Evolutionary conservation across 2,888 invertebrate genomes (phyloP).

Genomic region (Dolichomitus sp.): DNA sequence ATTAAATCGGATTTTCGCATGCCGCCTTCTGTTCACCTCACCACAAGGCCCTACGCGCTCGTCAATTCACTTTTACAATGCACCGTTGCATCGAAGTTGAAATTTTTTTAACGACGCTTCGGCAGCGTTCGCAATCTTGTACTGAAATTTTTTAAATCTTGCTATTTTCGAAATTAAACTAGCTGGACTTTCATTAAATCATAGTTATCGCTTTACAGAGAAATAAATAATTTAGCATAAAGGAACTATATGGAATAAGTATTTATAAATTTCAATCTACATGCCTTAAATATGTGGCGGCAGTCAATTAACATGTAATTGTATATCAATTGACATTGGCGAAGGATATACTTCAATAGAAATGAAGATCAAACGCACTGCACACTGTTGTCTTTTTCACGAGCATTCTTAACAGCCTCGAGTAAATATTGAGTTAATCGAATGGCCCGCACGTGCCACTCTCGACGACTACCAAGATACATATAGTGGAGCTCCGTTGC

Average conservation of each 20-base stretch:
- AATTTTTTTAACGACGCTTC: too few species aligned
- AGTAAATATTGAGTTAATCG: not conserved
- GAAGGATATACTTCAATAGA: constrained; percentile 29
- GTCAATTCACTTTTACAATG: not conserved
- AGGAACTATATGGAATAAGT: constrained; percentile 53
- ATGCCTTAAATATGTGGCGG: constrained; percentile 52
- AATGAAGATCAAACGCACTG: constrained; percentile 37
- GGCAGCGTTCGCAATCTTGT: too few species aligned
- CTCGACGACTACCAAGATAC: not conserved
- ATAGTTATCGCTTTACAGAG: constrained; percentile 76
- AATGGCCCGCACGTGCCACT: not conserved
- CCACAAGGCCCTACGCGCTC: not conserved
- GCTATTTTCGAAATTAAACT: too few species aligned
- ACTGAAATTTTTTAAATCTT: too few species aligned
- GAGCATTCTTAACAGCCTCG: constrained; percentile 4
- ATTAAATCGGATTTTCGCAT: constrained; percentile 42
- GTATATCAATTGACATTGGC: constrained; percentile 43
- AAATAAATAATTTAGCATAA: constrained; percentile 77
- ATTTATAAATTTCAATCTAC: constrained; percentile 49
- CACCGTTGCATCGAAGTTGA: too few species aligned
- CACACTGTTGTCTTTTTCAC: constrained; percentile 37
- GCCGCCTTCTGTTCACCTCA: constrained; percentile 31
- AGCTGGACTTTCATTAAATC: too few species aligned
- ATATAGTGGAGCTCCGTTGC: not conserved
- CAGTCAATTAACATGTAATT: constrained; percentile 48